Evolutionary conservation across 2,113 vertebrate genomes (phyloP).

Genomic region (Argyrosomus japonicus): DNA sequence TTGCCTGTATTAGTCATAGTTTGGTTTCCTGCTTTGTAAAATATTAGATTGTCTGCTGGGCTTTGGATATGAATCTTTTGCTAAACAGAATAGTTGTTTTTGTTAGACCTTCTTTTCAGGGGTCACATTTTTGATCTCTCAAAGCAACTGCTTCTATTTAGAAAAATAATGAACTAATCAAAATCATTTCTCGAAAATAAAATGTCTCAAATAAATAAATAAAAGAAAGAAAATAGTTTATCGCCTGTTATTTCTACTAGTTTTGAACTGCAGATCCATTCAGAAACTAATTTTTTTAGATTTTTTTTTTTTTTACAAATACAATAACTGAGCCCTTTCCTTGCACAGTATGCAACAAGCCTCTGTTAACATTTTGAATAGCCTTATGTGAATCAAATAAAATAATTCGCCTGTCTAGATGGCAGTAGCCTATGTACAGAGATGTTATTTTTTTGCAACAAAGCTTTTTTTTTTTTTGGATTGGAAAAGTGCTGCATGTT

Average conservation of each 20-base stretch:
- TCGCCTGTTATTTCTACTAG: not conserved
- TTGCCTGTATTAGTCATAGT: conserved; percentile 9
- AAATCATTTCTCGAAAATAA: conserved; percentile 6
- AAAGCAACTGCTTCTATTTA: not conserved
- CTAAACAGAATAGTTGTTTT: conserved; percentile 4
- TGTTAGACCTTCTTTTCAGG: not conserved
- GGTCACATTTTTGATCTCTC: not conserved
- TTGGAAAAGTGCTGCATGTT: conserved; percentile 52
- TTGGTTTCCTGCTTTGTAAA: not conserved
- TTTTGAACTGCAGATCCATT: not conserved
- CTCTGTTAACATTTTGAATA: conserved; percentile 19
- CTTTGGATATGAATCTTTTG: not conserved
- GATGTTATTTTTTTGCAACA: conserved; percentile 50
- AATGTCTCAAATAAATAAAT: not conserved
- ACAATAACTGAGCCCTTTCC: not conserved
- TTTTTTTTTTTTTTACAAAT: conserved; percentile 1
- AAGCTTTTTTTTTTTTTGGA: conserved; percentile 8
- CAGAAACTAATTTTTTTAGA: not conserved
- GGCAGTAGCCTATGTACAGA: conserved; percentile 27
- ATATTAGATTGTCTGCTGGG: not conserved
- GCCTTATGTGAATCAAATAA: conserved; percentile 27
- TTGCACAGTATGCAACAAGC: conserved; percentile 17
- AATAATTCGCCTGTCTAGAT: conserved; percentile 17
- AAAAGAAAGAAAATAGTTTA: not conserved
- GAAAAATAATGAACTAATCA: not conserved